Evolutionary conservation across 2,797 vertebrate species (phyloP).

Genomic region (Acridotheres tristis): DNA sequence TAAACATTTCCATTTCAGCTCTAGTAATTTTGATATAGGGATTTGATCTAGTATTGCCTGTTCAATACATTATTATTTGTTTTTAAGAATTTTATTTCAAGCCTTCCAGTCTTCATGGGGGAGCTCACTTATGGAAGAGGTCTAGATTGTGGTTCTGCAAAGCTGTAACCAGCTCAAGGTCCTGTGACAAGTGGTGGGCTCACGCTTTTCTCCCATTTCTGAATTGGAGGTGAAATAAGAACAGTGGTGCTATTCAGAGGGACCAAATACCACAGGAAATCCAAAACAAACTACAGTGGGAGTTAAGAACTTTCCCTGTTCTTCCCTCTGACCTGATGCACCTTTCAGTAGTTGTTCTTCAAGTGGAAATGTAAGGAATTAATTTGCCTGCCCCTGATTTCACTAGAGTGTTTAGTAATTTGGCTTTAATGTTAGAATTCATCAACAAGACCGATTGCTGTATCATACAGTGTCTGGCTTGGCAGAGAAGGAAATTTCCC

Average conservation of each 20-base stretch:
- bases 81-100: background rate
- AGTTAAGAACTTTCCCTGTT: background rate
- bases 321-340: background rate
- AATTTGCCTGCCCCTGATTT: background rate
- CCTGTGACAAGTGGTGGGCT: background rate
- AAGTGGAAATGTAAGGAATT: background rate
- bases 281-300: background rate
- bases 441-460: constrained; percentile 40
- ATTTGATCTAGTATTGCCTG: background rate
- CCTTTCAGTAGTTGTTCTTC: background rate
- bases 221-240: background rate
- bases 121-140: background rate
- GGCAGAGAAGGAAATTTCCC: constrained; percentile 46
- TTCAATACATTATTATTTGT: background rate
- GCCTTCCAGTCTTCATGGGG: background rate
- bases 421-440: constrained; percentile 50
- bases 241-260: background rate
- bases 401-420: constrained; percentile 11
- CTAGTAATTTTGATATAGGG: background rate
- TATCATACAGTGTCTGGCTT: constrained; percentile 26
- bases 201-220: background rate
- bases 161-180: background rate
- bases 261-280: background rate
- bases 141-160: background rate
- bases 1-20: background rate